These are phyloP conservation scores for Fukomys damarensis DNA, from an alignment of 2,113 vertebrate species.

Conservation along the genomic window DNA sequence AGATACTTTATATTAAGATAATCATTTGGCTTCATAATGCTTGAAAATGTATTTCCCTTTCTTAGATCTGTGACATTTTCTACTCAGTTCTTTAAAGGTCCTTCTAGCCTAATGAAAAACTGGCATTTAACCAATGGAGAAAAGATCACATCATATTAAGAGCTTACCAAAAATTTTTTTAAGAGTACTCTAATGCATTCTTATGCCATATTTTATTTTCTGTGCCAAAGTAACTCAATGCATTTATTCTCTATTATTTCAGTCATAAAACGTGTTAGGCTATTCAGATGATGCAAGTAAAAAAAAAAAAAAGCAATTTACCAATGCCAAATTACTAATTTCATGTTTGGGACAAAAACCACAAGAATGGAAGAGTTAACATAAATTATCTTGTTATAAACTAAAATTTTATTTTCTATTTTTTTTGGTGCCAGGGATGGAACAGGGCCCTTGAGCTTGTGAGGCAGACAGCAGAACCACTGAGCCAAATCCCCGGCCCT, in stretches of 20 bases:
- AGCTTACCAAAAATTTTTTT: slow-evolving; percentile 54
- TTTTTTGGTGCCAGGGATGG: too few species aligned
- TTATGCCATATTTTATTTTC: slow-evolving; percentile 22
- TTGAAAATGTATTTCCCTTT: slow-evolving; percentile 52
- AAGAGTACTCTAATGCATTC: not conserved
- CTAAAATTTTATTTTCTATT: not conserved
- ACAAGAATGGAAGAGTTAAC: not conserved
- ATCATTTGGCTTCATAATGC: slow-evolving; percentile 20
- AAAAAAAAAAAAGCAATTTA: slow-evolving; percentile 51
- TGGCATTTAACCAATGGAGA: slow-evolving; percentile 55
- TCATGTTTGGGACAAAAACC: slow-evolving; percentile 21
- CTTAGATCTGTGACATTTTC: not conserved
- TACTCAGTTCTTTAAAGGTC: slow-evolving; percentile 40
- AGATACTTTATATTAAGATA: not conserved
- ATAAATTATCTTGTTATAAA: not conserved
- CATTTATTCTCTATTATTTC: slow-evolving; percentile 37
- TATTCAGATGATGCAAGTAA: slow-evolving; percentile 32
- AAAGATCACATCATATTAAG: slow-evolving; percentile 47
- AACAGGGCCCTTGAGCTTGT: too few species aligned
- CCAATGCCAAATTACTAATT: slow-evolving; percentile 15
- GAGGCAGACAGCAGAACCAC: too few species aligned
- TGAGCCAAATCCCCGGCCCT: not conserved
- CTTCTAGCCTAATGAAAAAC: slow-evolving; percentile 39
- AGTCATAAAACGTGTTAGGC: slow-evolving; percentile 35
- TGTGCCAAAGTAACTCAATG: slow-evolving; percentile 24